These are phyloP conservation scores for Cephus sareptanus DNA, from an alignment of 2,888 invertebrate species.

Conservation along the genomic window DNA sequence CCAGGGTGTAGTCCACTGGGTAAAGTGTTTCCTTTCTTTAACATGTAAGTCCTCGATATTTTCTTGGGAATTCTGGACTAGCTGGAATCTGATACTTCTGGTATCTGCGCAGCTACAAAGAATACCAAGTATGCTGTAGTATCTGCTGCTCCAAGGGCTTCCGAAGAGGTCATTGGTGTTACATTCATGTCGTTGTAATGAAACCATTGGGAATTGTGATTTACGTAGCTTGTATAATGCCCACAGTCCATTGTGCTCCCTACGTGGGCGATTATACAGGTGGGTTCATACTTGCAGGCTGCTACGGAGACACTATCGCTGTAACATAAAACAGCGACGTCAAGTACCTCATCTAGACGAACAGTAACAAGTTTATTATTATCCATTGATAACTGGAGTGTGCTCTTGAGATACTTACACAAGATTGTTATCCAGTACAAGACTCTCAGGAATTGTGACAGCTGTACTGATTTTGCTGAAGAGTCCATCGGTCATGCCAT, in stretches of 20 bases:
- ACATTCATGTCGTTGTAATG: conserved; percentile 54
- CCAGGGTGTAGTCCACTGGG: background rate
- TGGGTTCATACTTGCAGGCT: conserved; percentile 41
- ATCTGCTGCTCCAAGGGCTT: conserved; percentile 48
- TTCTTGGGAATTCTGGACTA: background rate
- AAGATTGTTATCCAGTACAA: conserved; percentile 37
- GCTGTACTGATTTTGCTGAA: conserved; percentile 49
- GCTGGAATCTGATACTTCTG: background rate
- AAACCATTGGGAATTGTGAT: conserved; percentile 47
- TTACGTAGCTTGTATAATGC: conserved; percentile 55
- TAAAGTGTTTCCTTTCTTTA: background rate
- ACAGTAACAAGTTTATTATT: background rate
- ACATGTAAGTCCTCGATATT: background rate
- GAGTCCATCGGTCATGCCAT: conserved; percentile 47
- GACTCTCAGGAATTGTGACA: conserved; percentile 44
- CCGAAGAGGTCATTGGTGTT: conserved; percentile 43
- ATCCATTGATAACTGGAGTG: background rate
- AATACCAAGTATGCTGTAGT: conserved; percentile 54
- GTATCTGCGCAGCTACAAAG: conserved; percentile 39
- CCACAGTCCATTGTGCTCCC: conserved; percentile 56
- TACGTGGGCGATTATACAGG: conserved; percentile 53
- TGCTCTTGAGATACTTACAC: conserved; percentile 37
- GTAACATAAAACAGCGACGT: conserved; percentile 10
- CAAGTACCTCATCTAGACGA: background rate
- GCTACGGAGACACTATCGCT: conserved; percentile 9